Percentiles rank a stretch among this genome's conserved stretches.
These are phyloP conservation scores for Chloroclystis v-ata DNA, from an alignment of 2,888 invertebrate species.

Conservation along the genomic window DNA sequence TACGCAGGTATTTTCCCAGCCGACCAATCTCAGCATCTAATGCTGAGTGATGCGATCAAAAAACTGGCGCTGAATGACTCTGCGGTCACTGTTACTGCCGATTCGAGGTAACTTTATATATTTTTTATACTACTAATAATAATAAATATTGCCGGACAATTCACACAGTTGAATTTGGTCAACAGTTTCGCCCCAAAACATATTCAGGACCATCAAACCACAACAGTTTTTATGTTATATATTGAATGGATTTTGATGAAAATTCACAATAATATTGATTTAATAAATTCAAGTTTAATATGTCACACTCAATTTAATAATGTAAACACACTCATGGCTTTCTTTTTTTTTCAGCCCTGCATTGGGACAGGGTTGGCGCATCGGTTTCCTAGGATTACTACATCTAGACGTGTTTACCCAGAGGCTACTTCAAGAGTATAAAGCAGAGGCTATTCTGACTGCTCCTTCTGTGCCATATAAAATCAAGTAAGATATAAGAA, in stretches of 20 bases:
- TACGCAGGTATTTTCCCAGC: conserved; percentile 87
- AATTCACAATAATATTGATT: no score
- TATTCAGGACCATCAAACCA: no score
- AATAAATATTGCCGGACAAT: no score
- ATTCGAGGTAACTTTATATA: conserved; percentile 81
- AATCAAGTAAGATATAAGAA: conserved; percentile 58
- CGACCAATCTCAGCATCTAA: conserved; percentile 89
- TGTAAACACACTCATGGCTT: no score
- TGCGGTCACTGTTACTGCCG: conserved; percentile 88
- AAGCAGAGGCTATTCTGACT: conserved; percentile 88
- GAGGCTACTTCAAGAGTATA: conserved; percentile 89
- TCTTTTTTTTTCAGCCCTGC: conserved; percentile 81
- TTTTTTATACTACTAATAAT: no score
- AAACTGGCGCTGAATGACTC: conserved; percentile 96
- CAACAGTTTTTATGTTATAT: no score
- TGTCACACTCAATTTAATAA: no score
- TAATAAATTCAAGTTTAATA: no score
- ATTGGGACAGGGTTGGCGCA: conserved; percentile 91
- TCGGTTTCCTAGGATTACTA: conserved; percentile 90
- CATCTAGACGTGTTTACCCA: conserved; percentile 94
- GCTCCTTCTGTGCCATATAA: conserved; percentile 93
- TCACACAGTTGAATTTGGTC: no score
- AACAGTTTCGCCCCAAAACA: no score
- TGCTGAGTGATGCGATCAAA: conserved; percentile 89
- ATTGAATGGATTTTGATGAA: no score